Percentiles rank a stretch among this genome's conserved stretches.
Evolutionary conservation across 2,797 vertebrate genomes (phyloP).

Genomic region (Denticeps clupeoides): DNA sequence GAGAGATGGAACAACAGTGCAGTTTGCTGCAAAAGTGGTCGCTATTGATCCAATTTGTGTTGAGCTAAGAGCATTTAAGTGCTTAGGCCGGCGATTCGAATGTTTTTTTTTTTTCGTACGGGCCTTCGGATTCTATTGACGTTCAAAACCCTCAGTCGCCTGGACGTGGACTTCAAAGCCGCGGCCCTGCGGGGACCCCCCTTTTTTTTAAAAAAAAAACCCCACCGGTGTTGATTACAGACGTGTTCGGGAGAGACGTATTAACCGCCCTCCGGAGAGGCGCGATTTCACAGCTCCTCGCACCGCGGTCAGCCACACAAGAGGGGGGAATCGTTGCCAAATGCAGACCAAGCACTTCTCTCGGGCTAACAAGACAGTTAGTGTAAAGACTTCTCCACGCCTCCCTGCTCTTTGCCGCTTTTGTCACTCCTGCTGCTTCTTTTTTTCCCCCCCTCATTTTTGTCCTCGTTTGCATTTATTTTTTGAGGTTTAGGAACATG

Average conservation of each 20-base stretch:
- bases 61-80: constrained; percentile 28
- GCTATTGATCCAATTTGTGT: constrained; percentile 30
- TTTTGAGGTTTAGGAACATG: neutral
- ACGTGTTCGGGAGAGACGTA: constrained; percentile 26
- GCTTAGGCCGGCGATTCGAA: constrained; percentile 14
- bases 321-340: constrained; percentile 11
- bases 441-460: neutral
- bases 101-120: constrained; percentile 24
- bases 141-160: constrained; percentile 37
- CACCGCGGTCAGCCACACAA: constrained; percentile 13
- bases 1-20: constrained; percentile 11
- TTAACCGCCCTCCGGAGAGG: constrained; percentile 34
- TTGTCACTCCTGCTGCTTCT: neutral
- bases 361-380: neutral
- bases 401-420: neutral
- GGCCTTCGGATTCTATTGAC: constrained; percentile 27
- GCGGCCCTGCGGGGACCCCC: constrained; percentile 30
- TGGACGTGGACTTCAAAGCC: constrained; percentile 39
- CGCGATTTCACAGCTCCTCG: constrained; percentile 23
- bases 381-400: neutral
- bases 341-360: constrained; percentile 8
- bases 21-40: constrained; percentile 21
- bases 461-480: neutral
- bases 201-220: constrained; percentile 32
- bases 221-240: constrained; percentile 35